Base-by-base conservation (phyloP, 2,113 vertebrate species). In the Penelope pileata region DNA sequence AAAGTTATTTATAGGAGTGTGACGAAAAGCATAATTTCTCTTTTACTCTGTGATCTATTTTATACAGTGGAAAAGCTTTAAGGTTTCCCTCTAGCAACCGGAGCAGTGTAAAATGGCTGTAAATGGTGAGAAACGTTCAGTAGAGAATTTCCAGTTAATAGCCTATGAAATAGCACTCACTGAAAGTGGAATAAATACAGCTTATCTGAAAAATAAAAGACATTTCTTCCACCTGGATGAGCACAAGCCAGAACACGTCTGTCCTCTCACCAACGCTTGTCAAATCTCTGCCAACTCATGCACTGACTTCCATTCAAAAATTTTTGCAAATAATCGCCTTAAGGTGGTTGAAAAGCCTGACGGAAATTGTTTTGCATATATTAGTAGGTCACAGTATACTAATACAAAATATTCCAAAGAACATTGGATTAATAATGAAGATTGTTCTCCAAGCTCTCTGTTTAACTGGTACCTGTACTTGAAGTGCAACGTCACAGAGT, bases 1-100 rank as follows among this genome's bases (percentile, higher is more conserved):
- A 7, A 87, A 69, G 86, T 73, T 97, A 96, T 95, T 97, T 95
- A 94, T 97, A 97, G 94, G 3, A 73, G 45, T 81, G 11, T 97
- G 95, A 94, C 74, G 50, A 92, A 92, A 60, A 40, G 22, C 38
- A 0, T 38, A 36, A 81, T 12, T 53, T 36, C 2, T 74, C 36
- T 79, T 68, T 38, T 60, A 45, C 59, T 67, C 72, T 45, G 17
- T 8, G 30, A 51, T 64, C 73, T 42, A 34, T 86, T 89, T 78
- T 56, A 22, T 6, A 34, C 0, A 5, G 50, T 22, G 22, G 53
- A 79, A 90, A 90, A 89, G 53, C 9, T 91, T 78, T 62, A 63
- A 81, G 26, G 23, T 27, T 88, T 68, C 82, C 58, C 63, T 69
- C 58, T 48, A 81, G 84, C 34, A 93, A 72, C 0, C 15, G 36